Evolutionary conservation across 2,113 vertebrate genomes (phyloP).

Genomic region (Pyxicephalus adspersus): DNA sequence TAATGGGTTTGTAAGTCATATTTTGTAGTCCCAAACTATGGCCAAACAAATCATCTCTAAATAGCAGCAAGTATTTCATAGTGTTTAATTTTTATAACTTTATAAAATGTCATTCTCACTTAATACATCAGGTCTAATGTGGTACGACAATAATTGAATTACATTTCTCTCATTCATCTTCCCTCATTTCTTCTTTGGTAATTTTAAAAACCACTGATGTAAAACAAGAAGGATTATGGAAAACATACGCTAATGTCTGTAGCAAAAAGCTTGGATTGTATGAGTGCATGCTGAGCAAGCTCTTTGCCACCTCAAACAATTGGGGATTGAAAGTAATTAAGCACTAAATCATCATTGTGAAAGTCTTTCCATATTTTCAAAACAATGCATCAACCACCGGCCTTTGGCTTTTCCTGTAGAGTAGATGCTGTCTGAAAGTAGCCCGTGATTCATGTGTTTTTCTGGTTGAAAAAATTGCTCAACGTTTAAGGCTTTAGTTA

Average conservation of each 20-base stretch:
- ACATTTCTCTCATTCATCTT: constrained; percentile 63
- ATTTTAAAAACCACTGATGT: constrained; percentile 63
- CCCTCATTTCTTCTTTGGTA: constrained; percentile 58
- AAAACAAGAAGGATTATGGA: constrained; percentile 58
- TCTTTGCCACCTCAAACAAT: not conserved
- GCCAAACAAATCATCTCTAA: constrained; percentile 28
- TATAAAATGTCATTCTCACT: constrained; percentile 63
- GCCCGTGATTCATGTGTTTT: no score
- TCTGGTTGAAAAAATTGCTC: no score
- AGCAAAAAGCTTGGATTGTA: not conserved
- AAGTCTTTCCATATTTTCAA: not conserved
- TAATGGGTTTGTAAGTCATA: not conserved
- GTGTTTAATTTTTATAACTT: constrained; percentile 69
- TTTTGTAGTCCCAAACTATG: not conserved
- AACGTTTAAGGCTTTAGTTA: no score
- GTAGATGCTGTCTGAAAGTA: no score
- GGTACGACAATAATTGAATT: constrained; percentile 66
- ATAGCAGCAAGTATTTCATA: constrained; percentile 62
- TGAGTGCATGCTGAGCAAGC: constrained; percentile 1
- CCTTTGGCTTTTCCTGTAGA: not conserved
- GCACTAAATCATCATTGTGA: constrained; percentile 14
- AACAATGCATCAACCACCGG: constrained; percentile 7
- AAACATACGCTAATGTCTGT: constrained; percentile 4
- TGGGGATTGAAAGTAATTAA: constrained; percentile 13
- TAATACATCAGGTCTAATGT: constrained; percentile 65